Evolutionary conservation across 2,888 invertebrate species (phyloP).

Genomic region (Aethes cnicana): DNA sequence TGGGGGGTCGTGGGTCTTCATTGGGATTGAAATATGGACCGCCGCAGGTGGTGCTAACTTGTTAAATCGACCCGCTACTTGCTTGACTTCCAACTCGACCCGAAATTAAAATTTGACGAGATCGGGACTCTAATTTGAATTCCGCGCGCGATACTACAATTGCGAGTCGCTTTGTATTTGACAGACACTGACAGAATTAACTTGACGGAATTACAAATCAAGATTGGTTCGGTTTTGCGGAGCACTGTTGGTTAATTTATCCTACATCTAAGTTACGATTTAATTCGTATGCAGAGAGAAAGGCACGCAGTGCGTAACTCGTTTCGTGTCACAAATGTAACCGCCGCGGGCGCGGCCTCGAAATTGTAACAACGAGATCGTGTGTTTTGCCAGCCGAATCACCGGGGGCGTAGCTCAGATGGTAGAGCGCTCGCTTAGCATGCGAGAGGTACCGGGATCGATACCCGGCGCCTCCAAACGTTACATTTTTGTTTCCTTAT

Average conservation of each 20-base stretch:
- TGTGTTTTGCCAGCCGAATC: constrained; percentile 5
- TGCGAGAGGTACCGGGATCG: constrained; percentile 82
- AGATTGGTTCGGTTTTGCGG: too few species aligned
- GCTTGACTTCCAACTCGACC: too few species aligned
- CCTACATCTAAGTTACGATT: too few species aligned
- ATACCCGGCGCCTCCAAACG: constrained; percentile 79
- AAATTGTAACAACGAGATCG: constrained; percentile 1
- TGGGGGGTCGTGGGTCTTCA: constrained; percentile 58
- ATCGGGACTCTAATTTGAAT: constrained; percentile 3
- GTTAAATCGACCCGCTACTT: constrained; percentile 5
- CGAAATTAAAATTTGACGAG: constrained; percentile 1
- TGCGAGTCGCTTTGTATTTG: neutral
- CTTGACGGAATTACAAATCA: constrained; percentile 12
- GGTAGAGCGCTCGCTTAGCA: constrained; percentile 83
- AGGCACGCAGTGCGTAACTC: neutral
- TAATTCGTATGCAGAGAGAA: constrained; percentile 20
- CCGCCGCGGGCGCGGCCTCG: neutral
- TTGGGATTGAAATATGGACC: constrained; percentile 32
- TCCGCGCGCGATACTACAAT: neutral
- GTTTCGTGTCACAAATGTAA: neutral
- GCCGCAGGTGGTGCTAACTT: constrained; percentile 24
- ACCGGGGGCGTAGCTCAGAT: constrained; percentile 81
- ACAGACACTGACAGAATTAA: constrained; percentile 11
- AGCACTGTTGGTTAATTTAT: too few species aligned
- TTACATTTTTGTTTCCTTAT: constrained; percentile 27